Conservation (phyloP, 2,888 invertebrate species). For the Idaea straminata region DNA sequence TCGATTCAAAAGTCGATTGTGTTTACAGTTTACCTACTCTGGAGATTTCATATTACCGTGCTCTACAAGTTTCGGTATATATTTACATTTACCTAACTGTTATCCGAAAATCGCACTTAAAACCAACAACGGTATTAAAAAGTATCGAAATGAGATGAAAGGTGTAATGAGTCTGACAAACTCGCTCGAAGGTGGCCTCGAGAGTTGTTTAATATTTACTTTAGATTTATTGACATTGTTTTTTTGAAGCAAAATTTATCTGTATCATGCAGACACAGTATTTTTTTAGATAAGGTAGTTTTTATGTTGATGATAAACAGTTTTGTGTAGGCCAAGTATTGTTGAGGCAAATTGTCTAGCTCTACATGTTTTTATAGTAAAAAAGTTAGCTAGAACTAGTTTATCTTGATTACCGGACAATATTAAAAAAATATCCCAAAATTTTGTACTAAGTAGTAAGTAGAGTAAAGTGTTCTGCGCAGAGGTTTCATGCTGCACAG, state of each 20-base stretch:
- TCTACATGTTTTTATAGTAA: too few relatives aligned
- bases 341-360: too few relatives aligned
- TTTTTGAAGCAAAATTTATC: background rate
- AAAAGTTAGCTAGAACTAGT: too few relatives aligned
- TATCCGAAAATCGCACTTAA: conserved; percentile 54
- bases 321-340: background rate
- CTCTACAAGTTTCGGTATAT: conserved; percentile 46
- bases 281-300: background rate
- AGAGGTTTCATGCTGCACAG: too few relatives aligned
- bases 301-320: background rate
- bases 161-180: conserved; percentile 57
- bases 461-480: too few relatives aligned
- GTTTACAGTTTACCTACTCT: conserved; percentile 19
- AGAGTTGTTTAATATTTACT: conserved; percentile 26
- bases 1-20: too few relatives aligned
- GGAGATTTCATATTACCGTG: conserved; percentile 37
- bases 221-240: background rate
- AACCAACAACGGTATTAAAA: conserved; percentile 60
- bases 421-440: too few relatives aligned
- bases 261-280: background rate
- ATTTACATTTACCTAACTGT: conserved; percentile 58
- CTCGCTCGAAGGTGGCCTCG: conserved; percentile 45
- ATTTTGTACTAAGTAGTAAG: too few relatives aligned
- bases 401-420: too few relatives aligned
- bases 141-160: conserved; percentile 58